These are phyloP conservation scores for Diogma glabrata DNA, from an alignment of 2,888 invertebrate species.

Conservation along the genomic window DNA sequence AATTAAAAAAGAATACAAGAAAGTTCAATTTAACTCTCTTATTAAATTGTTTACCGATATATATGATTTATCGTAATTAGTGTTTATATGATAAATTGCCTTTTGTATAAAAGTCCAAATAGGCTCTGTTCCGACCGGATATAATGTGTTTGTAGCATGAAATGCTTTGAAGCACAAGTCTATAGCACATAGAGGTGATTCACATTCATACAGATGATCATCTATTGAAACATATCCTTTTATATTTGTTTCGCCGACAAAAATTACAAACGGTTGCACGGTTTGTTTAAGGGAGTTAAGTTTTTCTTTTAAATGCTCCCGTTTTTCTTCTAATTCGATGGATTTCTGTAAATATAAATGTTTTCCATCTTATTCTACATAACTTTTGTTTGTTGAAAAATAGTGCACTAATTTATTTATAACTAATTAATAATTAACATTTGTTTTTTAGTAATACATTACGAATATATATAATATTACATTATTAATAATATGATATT, in stretches of 20 bases:
- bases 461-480: too few species aligned
- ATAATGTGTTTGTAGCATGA: not conserved
- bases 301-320: not conserved
- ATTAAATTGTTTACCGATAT: not conserved
- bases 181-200: not conserved
- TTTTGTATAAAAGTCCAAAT: slow-evolving; percentile 6
- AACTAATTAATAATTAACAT: too few species aligned
- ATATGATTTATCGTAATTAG: not conserved
- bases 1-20: not conserved
- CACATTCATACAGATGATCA: not conserved
- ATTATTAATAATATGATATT: too few species aligned
- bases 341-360: not conserved
- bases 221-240: not conserved
- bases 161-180: slow-evolving; percentile 1
- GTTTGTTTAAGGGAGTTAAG: not conserved
- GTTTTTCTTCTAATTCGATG: not conserved
- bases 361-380: too few species aligned
- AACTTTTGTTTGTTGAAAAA: too few species aligned
- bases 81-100: not conserved
- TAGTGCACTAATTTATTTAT: too few species aligned
- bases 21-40: not conserved
- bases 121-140: not conserved
- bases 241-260: not conserved
- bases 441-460: too few species aligned
- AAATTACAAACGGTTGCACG: not conserved